A percentile compares a stretch with the other conserved stretches of the same genome.
These are phyloP conservation scores for Tuta absoluta DNA, from an alignment of 2,888 invertebrate genomes.

Conservation along the genomic window DNA sequence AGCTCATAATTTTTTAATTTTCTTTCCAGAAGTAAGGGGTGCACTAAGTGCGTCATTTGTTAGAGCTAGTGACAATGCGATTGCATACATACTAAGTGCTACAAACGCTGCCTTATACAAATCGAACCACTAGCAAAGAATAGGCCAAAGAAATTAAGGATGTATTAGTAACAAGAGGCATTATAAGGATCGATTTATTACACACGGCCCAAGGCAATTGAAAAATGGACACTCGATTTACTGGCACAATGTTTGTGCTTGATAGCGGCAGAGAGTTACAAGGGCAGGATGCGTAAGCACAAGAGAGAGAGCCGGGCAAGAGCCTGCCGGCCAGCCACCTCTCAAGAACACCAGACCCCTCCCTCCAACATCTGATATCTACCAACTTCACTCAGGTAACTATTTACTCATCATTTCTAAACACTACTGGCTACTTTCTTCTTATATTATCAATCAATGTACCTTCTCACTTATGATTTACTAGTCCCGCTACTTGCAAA, in stretches of 20 bases:
- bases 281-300: conserved; percentile 79
- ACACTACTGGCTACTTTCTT: not conserved
- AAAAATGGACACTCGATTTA: conserved; percentile 78
- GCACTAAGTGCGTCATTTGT: conserved; percentile 76
- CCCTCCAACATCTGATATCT: conserved; percentile 70
- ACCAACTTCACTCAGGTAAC: conserved; percentile 59
- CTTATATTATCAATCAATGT: not conserved
- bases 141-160: conserved; percentile 78
- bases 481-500: not conserved
- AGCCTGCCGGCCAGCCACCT: conserved; percentile 74
- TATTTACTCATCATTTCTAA: not conserved
- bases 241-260: conserved; percentile 70
- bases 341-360: conserved; percentile 64
- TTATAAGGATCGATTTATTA: conserved; percentile 70
- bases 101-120: conserved; percentile 59
- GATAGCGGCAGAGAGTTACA: conserved; percentile 67
- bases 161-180: conserved; percentile 69
- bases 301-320: conserved; percentile 74
- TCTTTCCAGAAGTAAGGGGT: conserved; percentile 76
- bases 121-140: conserved; percentile 71
- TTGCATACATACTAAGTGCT: conserved; percentile 68
- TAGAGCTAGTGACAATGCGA: conserved; percentile 76
- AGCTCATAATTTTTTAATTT: conserved; percentile 50
- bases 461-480: not conserved
- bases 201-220: conserved; percentile 77